Base-by-base conservation (phyloP, 2,888 invertebrate genomes). In the Erebia epiphron region DNA sequence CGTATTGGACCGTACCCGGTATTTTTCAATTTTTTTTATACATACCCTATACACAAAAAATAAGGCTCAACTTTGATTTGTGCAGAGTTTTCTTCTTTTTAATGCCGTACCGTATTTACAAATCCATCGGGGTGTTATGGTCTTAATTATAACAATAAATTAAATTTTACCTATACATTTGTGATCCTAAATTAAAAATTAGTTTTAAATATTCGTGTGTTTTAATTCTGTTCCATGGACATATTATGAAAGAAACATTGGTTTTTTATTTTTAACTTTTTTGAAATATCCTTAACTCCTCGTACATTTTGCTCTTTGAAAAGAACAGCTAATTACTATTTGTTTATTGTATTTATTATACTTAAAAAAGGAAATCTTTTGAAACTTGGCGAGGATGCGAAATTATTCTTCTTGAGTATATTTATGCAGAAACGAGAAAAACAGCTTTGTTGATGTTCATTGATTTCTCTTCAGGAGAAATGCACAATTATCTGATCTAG, bases 141-240 rank as follows among this genome's bases (percentile, higher is more conserved):
- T 75, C 68, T 61, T 57, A 69, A 74, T 73, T 62, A 68, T 69
- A 71, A 72, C 75, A 76, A 75, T 75, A 73, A 76, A 72, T 74
- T 77, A 71, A 76, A 75, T 75, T 75, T 68, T 75, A 75, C 69
- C 73, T 68, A n/a, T n/a, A 73, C 57, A 74, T 76, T 78, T 91
- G 92, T 92, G 91, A 92, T 92, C 86, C 87, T 90, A 87, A 91
- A 92, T 91, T 91, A 92, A 92, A 91, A 82, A 83, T 84, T 89
- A 89, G 86, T 87, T 86, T 82, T 86, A 86, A 76, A 79, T 80
- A 75, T 72, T 58, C 71, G 72, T 82, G 69, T 76, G 80, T 89
- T 88, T 88, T 75, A 84, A 76, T 78, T 75, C 69, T 71, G 58
- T 73, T 73, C 72, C 76, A 75, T 74, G 69, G 69, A 71, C 67